Conservation (phyloP, 2,797 vertebrate species). For the Anolis apletophallus region DNA sequence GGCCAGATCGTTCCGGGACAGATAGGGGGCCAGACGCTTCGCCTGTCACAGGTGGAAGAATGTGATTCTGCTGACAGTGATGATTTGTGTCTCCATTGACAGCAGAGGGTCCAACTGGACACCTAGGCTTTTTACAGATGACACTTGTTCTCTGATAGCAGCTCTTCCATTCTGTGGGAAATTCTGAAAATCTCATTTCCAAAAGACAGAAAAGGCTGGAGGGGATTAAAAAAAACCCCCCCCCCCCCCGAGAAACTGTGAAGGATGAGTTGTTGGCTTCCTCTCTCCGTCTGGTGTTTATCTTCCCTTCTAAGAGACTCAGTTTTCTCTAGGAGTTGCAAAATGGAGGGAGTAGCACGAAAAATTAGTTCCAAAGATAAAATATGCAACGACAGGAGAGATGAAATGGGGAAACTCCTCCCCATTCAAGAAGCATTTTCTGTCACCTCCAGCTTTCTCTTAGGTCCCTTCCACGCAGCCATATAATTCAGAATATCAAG, state of each 20-base stretch:
- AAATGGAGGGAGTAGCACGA: neutral
- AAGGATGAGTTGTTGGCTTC: neutral
- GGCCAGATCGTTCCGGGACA: too few species aligned
- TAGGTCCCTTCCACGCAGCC: too few species aligned
- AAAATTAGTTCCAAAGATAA: slow-evolving; percentile 28
- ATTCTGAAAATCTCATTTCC: neutral
- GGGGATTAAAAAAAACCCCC: neutral
- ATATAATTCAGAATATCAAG: too few species aligned
- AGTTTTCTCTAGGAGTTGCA: slow-evolving; percentile 4
- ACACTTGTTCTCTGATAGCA: neutral
- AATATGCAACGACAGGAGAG: neutral
- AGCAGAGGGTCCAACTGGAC: too few species aligned
- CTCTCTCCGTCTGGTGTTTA: neutral
- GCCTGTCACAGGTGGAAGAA: too few species aligned
- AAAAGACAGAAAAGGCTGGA: slow-evolving; percentile 3
- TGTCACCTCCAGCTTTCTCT: neutral
- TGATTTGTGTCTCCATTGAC: too few species aligned
- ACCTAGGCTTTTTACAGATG: too few species aligned
- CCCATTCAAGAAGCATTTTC: neutral
- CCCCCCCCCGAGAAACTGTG: neutral
- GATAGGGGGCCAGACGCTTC: too few species aligned
- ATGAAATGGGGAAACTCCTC: neutral
- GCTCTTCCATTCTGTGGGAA: neutral
- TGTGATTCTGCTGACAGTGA: too few species aligned
- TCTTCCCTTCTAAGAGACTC: neutral